A percentile compares a stretch with the other conserved stretches of the same genome.
phyloP scores from a whole-genome alignment of 2,113 vertebrate species.

The Patagioenas fasciata region DNA sequence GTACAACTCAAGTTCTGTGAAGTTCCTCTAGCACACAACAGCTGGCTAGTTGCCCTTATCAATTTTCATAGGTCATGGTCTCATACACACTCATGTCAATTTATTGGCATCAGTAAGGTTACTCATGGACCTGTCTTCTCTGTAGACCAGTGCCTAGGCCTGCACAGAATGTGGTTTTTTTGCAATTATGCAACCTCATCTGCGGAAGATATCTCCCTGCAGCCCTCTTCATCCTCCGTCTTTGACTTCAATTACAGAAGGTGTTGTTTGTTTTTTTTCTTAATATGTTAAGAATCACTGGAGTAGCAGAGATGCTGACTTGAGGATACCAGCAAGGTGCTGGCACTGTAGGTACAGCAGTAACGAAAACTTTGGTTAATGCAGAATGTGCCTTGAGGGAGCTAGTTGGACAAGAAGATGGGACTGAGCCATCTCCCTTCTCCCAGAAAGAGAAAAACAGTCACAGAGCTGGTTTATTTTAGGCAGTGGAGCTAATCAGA shows the following conservation, averaged over 20 bases:
- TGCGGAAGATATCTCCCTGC: background rate
- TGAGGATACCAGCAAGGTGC: background rate
- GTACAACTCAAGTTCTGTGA: background rate
- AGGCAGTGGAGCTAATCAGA: background rate
- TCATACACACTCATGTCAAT: background rate
- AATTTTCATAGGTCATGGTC: background rate
- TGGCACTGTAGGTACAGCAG: background rate
- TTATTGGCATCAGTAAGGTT: background rate
- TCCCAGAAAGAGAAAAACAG: background rate
- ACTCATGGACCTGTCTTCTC: background rate
- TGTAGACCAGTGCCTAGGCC: background rate
- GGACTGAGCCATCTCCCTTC: background rate
- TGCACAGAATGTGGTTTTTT: background rate
- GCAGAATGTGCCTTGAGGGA: background rate
- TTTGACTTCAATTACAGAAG: background rate
- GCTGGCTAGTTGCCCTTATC: background rate
- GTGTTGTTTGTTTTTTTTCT: background rate
- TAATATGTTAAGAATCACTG: background rate
- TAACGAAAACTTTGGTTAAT: background rate
- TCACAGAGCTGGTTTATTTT: background rate
- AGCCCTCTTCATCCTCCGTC: background rate
- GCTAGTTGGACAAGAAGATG: background rate
- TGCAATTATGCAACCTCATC: background rate
- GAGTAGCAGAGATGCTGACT: background rate
- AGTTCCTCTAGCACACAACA: background rate